Base-by-base conservation (phyloP, 1,140 invertebrate species). In the Copidosoma floridanum region DNA sequence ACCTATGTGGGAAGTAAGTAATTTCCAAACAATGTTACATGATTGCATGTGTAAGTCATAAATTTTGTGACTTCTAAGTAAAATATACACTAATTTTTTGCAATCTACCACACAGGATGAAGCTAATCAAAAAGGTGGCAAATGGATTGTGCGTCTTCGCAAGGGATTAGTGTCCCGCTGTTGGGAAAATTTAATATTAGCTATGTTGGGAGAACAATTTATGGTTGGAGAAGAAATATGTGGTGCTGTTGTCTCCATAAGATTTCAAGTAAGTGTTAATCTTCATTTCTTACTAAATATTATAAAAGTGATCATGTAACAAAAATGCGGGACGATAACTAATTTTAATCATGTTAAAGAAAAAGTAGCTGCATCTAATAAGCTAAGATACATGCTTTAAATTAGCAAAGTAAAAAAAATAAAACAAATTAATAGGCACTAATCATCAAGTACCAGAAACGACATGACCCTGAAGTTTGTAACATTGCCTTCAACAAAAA, bases 171-270 rank as follows among this genome's bases (percentile, higher is more conserved):
- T 95, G 21, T 94, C 93, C 35, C 85, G 95, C 46, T 97, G 95
- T 74, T 99, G 97, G 97, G 97, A 99, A 82, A 98, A 99, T 83
- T 83, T 99, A 27, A 91, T 98, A 68, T 86, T 99, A 82, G 97
- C 97, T 54, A 97, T 99, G 89, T 81, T 95, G 65, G 94, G 95
- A 12, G 97, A 99, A 82, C 97, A 99, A 83, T 99, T 99, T 85
- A 93, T 97, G 87, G 96, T 99, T 6, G 96, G 96, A 8, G 92
- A 97, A 66, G 97, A 99, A 83, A 96, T 99, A 65, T 99, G 97
- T 83, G 97, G 97, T 2, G 92, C 95, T 62, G 97, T 99, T 50
- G 89, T 99, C 65, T 98, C 95, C 46, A 89, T 97, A 68, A 85
- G 94, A 69, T 95, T 90, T 82, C 91, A 93, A 86, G 91, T 93